Percentiles rank a stretch among this genome's conserved stretches.
These are phyloP conservation scores for Rhyacophila brunnea DNA, from an alignment of 1,140 invertebrate genomes.

Conservation along the genomic window DNA sequence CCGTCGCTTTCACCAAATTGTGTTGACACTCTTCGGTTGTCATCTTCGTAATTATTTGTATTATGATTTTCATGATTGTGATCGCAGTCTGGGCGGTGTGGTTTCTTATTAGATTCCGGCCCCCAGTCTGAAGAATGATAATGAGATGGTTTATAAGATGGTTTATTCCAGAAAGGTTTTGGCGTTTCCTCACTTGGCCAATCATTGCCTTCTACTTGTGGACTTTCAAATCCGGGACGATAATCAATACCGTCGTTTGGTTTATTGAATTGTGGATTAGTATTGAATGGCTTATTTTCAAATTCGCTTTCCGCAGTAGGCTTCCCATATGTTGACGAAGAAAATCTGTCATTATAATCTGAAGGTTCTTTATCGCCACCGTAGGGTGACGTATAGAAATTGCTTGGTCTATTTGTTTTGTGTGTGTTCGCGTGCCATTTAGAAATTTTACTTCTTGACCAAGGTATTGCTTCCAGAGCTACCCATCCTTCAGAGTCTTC, in stretches of 20 bases:
- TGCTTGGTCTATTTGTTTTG: conserved; percentile 46
- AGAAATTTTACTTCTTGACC: conserved; percentile 76
- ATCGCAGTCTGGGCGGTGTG: conserved; percentile 48
- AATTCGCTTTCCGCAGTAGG: conserved; percentile 27
- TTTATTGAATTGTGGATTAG: conserved; percentile 37
- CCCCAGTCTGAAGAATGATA: conserved; percentile 43
- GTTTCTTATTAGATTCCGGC: conserved; percentile 43
- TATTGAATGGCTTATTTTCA: conserved; percentile 39
- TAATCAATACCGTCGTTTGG: conserved; percentile 34
- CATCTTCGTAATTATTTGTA: conserved; percentile 5
- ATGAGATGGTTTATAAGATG: conserved; percentile 33
- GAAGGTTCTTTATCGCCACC: conserved; percentile 39
- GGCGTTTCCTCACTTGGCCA: conserved; percentile 46
- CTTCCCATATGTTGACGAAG: conserved; percentile 15
- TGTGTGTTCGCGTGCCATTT: conserved; percentile 71
- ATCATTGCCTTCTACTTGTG: conserved; percentile 48
- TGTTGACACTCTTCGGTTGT: conserved; percentile 28
- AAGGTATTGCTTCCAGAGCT: conserved; percentile 72
- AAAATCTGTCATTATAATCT: conserved; percentile 22
- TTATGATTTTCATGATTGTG: conserved; percentile 32
- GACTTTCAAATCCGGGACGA: conserved; percentile 40
- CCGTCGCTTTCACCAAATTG: conserved; percentile 46
- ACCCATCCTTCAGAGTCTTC: conserved; percentile 75
- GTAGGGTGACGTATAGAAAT: conserved; percentile 42
- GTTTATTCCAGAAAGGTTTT: conserved; percentile 47